These are phyloP conservation scores for Nomada fabriciana DNA, from an alignment of 2,888 invertebrate species.

Conservation along the genomic window DNA sequence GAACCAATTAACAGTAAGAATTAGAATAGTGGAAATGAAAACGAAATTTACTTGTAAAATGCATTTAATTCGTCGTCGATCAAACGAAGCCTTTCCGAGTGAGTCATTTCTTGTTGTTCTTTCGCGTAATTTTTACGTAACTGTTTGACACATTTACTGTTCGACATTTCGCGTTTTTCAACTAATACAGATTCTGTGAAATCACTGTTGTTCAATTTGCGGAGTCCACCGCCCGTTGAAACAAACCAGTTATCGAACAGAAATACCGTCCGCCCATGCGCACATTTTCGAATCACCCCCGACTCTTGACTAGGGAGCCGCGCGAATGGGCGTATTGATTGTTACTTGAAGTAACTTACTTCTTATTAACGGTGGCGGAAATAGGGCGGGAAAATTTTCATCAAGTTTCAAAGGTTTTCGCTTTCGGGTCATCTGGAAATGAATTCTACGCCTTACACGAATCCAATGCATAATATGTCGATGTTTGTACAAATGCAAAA, in stretches of 20 bases:
- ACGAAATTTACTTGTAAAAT: slow-evolving; percentile 80
- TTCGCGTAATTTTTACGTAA: slow-evolving; percentile 79
- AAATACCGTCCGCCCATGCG: slow-evolving; percentile 49
- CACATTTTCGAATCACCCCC: slow-evolving; percentile 37
- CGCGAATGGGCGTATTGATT: slow-evolving; percentile 60
- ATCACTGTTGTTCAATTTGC: neutral
- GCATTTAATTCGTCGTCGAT: slow-evolving; percentile 83
- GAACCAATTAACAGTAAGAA: neutral
- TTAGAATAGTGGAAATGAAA: slow-evolving; percentile 6
- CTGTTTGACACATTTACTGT: slow-evolving; percentile 80
- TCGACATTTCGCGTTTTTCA: slow-evolving; percentile 72
- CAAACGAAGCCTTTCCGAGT: slow-evolving; percentile 81
- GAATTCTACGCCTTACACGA: neutral
- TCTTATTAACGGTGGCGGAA: neutral
- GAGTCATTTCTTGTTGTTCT: slow-evolving; percentile 83
- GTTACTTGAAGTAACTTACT: neutral
- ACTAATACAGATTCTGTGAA: neutral
- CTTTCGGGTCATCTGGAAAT: neutral
- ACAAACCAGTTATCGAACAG: slow-evolving; percentile 57
- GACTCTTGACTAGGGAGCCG: neutral
- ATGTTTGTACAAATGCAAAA: too few relatives aligned
- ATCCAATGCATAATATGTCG: too few relatives aligned
- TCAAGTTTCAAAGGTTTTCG: neutral
- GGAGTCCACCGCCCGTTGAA: neutral
- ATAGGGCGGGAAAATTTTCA: slow-evolving; percentile 37